phyloP scores from a whole-genome alignment of 2,888 invertebrate genomes.

The Dorcus parallelipipedus region DNA sequence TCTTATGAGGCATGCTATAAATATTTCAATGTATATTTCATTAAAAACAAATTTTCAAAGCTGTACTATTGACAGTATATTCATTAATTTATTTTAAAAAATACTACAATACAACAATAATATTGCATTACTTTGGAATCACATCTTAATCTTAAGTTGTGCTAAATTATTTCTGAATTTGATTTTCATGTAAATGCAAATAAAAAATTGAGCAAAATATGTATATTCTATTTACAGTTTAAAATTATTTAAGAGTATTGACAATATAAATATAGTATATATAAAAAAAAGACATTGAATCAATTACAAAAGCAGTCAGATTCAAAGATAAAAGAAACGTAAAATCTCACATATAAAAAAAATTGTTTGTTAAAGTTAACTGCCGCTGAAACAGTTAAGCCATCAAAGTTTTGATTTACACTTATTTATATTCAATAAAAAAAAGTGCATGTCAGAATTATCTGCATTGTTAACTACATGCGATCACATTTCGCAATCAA shows the following conservation, averaged over 20 bases:
- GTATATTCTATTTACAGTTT: conserved; percentile 2
- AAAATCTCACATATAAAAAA: conserved; percentile 7
- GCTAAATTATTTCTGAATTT: conserved; percentile 4
- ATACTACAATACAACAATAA: background rate
- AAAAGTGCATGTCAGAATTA: conserved; percentile 5
- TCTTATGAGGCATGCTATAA: too few species aligned
- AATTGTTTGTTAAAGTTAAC: background rate
- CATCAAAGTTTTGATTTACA: conserved; percentile 10
- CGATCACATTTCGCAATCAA: conserved; percentile 28
- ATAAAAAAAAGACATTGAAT: background rate
- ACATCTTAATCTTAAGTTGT: conserved; percentile 1
- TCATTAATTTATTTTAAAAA: too few species aligned
- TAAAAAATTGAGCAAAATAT: conserved; percentile 17
- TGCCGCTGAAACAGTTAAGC: background rate
- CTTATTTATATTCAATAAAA: conserved; percentile 6
- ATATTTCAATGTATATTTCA: too few species aligned
- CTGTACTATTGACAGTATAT: too few species aligned
- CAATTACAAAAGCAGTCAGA: conserved; percentile 6
- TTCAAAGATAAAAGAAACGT: conserved; percentile 10
- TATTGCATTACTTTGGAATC: background rate
- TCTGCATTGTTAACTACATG: background rate
- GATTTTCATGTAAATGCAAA: conserved; percentile 11
- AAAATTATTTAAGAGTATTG: background rate
- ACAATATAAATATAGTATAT: background rate
- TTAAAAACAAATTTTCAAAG: too few species aligned